Evolutionary conservation across 2,888 invertebrate genomes (phyloP).

Genomic region (Bombylius discolor): DNA sequence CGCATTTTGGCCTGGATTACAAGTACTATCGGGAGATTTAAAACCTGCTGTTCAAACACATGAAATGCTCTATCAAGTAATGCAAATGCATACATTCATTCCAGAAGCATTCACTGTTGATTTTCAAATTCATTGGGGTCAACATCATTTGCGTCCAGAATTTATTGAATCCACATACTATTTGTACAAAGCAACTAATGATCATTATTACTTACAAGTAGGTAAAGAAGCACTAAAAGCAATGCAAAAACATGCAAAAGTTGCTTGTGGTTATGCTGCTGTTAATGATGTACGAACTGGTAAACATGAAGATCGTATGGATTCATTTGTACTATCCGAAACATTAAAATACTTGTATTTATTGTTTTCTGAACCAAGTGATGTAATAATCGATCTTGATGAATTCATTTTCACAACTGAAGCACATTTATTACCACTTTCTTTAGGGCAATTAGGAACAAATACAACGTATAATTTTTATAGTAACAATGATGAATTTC

Average conservation of each 20-base stretch:
- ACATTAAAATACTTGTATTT: slow-evolving; percentile 95
- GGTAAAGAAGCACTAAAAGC: slow-evolving; percentile 80
- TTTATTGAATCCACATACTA: slow-evolving; percentile 98
- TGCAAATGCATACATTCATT: slow-evolving; percentile 93
- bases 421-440: slow-evolving; percentile 87
- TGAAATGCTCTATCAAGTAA: slow-evolving; percentile 97
- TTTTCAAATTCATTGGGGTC: slow-evolving; percentile 97
- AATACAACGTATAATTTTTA: slow-evolving; percentile 21
- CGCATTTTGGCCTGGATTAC: slow-evolving; percentile 97
- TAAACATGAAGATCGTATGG: slow-evolving; percentile 91
- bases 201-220: slow-evolving; percentile 88
- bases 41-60: slow-evolving; percentile 97
- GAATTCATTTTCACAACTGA: slow-evolving; percentile 87
- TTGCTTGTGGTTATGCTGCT: slow-evolving; percentile 95
- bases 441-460: slow-evolving; percentile 53
- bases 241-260: slow-evolving; percentile 78
- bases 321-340: slow-evolving; percentile 94
- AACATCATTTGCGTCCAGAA: slow-evolving; percentile 92
- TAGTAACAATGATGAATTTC: slow-evolving; percentile 40
- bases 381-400: slow-evolving; percentile 68
- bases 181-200: slow-evolving; percentile 86
- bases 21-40: slow-evolving; percentile 79
- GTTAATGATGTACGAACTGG: slow-evolving; percentile 90
- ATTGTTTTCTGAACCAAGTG: slow-evolving; percentile 78
- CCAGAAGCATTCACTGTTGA: slow-evolving; percentile 98